Evolutionary conservation across 2,888 invertebrate genomes (phyloP), one percentile per base, ranked within the genome.

Genomic region (Calameuta idolon): DNA sequence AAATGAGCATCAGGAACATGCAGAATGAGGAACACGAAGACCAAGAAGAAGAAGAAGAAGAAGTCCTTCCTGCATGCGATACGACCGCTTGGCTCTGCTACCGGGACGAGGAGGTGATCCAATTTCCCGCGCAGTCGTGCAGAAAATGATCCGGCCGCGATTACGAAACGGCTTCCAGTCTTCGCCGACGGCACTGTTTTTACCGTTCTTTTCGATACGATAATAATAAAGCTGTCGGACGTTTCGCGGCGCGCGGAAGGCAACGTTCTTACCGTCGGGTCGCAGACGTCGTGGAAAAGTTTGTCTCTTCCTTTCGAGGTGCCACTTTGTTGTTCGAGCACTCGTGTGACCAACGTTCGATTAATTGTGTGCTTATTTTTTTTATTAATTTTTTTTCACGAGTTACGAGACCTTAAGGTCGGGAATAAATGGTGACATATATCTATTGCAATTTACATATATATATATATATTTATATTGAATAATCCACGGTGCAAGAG

Each of bases 101-200:
- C 78, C 79, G 79, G 78, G 81, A 79, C 34, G 75, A 79, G 86
- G 85, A 88, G 90, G 88, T 91, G 91, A 91, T 91, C 91, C 90
- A 91, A 91, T 91, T 91, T 91, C 89, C 88, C 88, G 89, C 81
- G 89, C 91, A 90, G 90, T 91, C 91, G 91, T 91, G 91, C 91
- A 90, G 91, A 91, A 91, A 91, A 91, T 91, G 88, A 91, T 91
- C 88, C 87, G 83, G 84, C 86, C 85, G 85, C 89, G 89, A 90
- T 91, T 91, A 90, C 88, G 89, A 91, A 91, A 91, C 89, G 88
- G 89, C 90, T 90, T 89, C 90, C 87, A 90, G 89, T 90, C 89
- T 90, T 87, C 84, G 90, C 88, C 87, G 87, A 85, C 79, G 75
- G 77, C 77, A 71, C 69, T 75, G 34, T 75, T 77, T 75, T 73